These are phyloP conservation scores for Menidia menidia DNA, from an alignment of 2,797 vertebrate genomes.

Conservation along the genomic window DNA sequence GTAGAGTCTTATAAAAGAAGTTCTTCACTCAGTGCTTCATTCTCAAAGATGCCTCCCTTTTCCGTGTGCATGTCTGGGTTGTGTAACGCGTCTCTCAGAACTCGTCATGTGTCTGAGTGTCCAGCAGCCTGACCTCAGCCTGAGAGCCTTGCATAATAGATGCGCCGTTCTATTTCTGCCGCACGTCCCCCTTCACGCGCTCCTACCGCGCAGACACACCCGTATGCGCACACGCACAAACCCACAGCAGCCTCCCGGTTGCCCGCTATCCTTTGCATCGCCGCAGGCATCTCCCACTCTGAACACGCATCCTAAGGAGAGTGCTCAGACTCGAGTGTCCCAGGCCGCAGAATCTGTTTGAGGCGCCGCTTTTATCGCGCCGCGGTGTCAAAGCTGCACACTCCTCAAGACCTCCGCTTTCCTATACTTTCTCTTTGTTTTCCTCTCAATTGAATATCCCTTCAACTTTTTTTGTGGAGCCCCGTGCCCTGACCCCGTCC, in stretches of 20 bases:
- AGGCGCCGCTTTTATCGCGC: constrained; percentile 6
- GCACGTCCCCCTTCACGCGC: constrained; percentile 27
- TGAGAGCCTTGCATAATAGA: constrained; percentile 73
- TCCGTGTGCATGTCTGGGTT: constrained; percentile 25
- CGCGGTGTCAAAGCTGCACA: constrained; percentile 1
- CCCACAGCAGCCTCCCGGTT: constrained; percentile 21
- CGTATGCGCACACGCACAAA: constrained; percentile 6
- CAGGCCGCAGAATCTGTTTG: constrained; percentile 19
- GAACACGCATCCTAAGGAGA: constrained; percentile 44
- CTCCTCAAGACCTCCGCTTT: background rate
- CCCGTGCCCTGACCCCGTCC: constrained; percentile 10
- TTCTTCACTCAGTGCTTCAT: background rate
- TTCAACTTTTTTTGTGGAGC: background rate
- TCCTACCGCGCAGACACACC: constrained; percentile 6
- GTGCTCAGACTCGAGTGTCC: constrained; percentile 19
- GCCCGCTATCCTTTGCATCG: constrained; percentile 23
- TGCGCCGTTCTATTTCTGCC: constrained; percentile 72
- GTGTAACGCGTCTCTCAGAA: constrained; percentile 50
- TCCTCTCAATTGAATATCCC: background rate
- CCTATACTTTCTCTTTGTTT: background rate
- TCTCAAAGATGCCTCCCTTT: background rate
- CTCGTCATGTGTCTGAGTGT: constrained; percentile 34
- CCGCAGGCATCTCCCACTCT: constrained; percentile 48
- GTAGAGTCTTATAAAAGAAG: constrained; percentile 4
- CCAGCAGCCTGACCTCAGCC: constrained; percentile 57